These are phyloP conservation scores for Drosophila santomea DNA, from an alignment of 1,140 invertebrate genomes.

Conservation along the genomic window DNA sequence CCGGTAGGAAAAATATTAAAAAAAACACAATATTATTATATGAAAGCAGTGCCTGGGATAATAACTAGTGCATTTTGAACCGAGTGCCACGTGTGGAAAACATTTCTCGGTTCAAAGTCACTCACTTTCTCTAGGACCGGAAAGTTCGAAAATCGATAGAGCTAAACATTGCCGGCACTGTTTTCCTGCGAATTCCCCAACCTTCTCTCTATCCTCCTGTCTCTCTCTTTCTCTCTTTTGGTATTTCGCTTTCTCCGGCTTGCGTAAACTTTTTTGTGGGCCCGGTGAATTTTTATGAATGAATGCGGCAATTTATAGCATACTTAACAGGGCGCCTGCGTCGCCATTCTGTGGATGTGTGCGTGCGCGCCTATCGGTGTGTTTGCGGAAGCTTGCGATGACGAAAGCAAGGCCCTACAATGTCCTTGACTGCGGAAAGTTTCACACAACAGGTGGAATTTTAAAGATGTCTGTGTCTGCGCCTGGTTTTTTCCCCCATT, in stretches of 20 bases:
- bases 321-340: slow-evolving; percentile 74
- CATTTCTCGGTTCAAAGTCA: slow-evolving; percentile 47
- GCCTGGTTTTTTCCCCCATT: not conserved
- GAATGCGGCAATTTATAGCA: slow-evolving; percentile 67
- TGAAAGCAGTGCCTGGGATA: slow-evolving; percentile 11
- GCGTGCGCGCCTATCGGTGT: slow-evolving; percentile 19
- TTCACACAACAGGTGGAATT: slow-evolving; percentile 70
- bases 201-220: not conserved
- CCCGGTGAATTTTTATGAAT: slow-evolving; percentile 72
- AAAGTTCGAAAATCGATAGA: slow-evolving; percentile 75
- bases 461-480: slow-evolving; percentile 29
- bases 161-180: slow-evolving; percentile 70
- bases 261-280: slow-evolving; percentile 58
- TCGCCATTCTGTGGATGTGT: slow-evolving; percentile 17
- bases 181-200: slow-evolving; percentile 10
- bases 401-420: slow-evolving; percentile 64
- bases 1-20: slow-evolving; percentile 14
- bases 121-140: slow-evolving; percentile 1
- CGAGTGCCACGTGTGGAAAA: slow-evolving; percentile 11
- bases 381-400: slow-evolving; percentile 54
- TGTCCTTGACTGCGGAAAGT: slow-evolving; percentile 69
- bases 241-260: slow-evolving; percentile 15
- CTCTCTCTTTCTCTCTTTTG: too few species aligned
- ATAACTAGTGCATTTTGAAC: slow-evolving; percentile 33
- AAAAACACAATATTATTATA: not conserved